phyloP scores from a whole-genome alignment of 1,140 invertebrate genomes.

The Spodoptera litura region DNA sequence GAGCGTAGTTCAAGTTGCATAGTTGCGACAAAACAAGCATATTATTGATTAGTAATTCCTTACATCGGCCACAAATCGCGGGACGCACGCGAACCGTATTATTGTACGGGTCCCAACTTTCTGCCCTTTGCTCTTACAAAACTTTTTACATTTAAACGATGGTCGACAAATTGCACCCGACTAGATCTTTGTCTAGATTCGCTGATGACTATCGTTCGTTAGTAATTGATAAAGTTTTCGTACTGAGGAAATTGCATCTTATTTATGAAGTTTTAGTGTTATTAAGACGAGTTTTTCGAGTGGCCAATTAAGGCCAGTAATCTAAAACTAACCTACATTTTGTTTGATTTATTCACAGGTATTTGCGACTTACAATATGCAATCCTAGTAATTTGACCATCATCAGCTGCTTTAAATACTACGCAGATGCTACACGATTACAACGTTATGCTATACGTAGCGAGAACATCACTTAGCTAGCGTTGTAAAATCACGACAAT shows the following conservation, averaged over 20 bases:
- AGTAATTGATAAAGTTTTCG: slow-evolving; percentile 32
- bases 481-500: too few species aligned
- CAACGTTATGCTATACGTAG: too few species aligned
- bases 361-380: too few species aligned
- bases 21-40: slow-evolving; percentile 26
- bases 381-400: too few species aligned
- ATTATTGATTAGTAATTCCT: slow-evolving; percentile 59
- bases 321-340: too few species aligned
- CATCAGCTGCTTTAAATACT: too few species aligned
- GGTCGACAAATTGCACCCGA: slow-evolving; percentile 36
- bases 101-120: slow-evolving; percentile 11
- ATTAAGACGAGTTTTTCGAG: too few species aligned
- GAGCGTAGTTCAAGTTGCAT: slow-evolving; percentile 33
- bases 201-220: slow-evolving; percentile 3
- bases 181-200: not conserved
- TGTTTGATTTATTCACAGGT: too few species aligned
- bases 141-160: slow-evolving; percentile 40
- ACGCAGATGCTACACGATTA: too few species aligned
- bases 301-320: too few species aligned
- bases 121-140: not conserved
- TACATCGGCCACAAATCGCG: slow-evolving; percentile 49
- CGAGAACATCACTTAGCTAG: too few species aligned
- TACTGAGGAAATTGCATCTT: not conserved
- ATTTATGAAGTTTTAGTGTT: not conserved
- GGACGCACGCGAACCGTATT: slow-evolving; percentile 50